phyloP scores from a whole-genome alignment of 2,888 invertebrate species.

The Chrysolina americana region DNA sequence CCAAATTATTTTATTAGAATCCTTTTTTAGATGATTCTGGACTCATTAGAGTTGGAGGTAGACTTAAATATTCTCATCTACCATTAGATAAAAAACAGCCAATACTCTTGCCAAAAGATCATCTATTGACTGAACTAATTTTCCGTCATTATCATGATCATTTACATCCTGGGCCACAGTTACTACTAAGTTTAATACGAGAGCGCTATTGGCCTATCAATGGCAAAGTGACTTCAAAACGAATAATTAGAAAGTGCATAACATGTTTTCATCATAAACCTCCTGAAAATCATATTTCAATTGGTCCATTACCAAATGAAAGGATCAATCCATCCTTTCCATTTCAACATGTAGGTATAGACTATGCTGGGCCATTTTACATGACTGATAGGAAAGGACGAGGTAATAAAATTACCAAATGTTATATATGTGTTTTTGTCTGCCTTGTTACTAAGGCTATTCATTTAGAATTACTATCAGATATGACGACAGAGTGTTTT shows the following conservation, averaged over 20 bases:
- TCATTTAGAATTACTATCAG: background rate
- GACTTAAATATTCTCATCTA: background rate
- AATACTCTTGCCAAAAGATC: too few relatives aligned
- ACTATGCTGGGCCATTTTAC: too few relatives aligned
- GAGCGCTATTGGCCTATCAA: background rate
- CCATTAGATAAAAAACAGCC: too few relatives aligned
- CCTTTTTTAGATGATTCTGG: background rate
- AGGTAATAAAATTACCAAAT: background rate
- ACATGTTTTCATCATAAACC: background rate
- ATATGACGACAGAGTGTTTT: background rate
- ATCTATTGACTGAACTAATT: background rate
- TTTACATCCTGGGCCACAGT: background rate
- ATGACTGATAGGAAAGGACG: background rate
- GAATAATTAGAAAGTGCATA: background rate
- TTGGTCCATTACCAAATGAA: background rate
- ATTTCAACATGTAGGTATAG: background rate
- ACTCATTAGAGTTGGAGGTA: background rate
- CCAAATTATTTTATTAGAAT: background rate
- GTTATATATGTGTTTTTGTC: background rate
- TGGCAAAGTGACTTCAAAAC: background rate
- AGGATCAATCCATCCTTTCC: background rate
- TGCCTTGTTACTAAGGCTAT: background rate
- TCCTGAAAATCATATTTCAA: background rate
- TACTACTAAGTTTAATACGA: background rate
- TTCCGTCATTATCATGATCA: background rate